Percentiles rank a stretch among this genome's conserved stretches.
phyloP scores from a whole-genome alignment of 2,888 invertebrate genomes.

The Pachycephus smyrnensis region DNA sequence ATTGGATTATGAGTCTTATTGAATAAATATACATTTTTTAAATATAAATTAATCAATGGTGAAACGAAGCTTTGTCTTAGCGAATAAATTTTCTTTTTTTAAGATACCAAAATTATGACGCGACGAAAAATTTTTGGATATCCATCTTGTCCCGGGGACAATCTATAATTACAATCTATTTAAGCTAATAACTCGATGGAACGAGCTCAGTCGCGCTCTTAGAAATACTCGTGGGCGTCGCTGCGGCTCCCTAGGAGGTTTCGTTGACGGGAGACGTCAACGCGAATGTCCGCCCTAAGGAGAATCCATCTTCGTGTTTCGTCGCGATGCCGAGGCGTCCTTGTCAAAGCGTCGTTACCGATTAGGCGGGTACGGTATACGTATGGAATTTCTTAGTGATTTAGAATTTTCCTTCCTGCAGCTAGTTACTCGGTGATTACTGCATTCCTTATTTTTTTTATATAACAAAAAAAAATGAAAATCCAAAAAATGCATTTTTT shows the following conservation, averaged over 20 bases:
- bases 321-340: conserved; percentile 24
- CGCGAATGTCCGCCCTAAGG: conserved; percentile 43
- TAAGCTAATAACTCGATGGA: conserved; percentile 8
- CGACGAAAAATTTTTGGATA: too few species aligned
- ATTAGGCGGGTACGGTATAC: not conserved
- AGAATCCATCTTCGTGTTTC: conserved; percentile 51
- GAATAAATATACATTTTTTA: too few species aligned
- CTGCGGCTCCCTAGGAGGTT: conserved; percentile 2
- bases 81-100: too few species aligned
- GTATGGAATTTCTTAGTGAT: not conserved
- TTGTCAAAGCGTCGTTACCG: conserved; percentile 1
- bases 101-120: too few species aligned
- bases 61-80: too few species aligned
- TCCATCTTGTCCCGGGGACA: too few species aligned
- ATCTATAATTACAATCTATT: not conserved
- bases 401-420: not conserved
- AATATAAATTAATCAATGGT: too few species aligned
- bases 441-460: too few species aligned
- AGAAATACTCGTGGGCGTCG: conserved; percentile 1
- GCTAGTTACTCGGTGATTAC: too few species aligned
- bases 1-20: too few species aligned
- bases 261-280: conserved; percentile 31
- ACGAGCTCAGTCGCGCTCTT: not conserved
- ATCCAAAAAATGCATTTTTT: too few species aligned
- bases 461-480: too few species aligned